Conservation (phyloP, 1,140 invertebrate species). For the Colletes gigas region DNA sequence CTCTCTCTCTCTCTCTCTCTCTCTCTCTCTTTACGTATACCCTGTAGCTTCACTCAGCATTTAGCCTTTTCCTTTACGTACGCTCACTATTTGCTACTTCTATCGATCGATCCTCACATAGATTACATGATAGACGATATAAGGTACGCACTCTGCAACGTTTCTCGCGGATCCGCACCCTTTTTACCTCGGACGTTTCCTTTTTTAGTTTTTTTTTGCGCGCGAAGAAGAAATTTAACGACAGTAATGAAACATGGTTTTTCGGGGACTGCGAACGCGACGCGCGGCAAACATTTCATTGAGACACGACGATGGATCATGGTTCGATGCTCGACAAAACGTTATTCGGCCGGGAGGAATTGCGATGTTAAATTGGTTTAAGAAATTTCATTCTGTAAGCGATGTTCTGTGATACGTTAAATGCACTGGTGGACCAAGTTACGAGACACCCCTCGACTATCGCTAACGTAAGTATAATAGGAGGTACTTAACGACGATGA, state of each 20-base stretch:
- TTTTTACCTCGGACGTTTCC: background rate
- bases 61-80: slow-evolving; percentile 19
- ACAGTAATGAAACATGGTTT: background rate
- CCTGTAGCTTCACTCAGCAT: slow-evolving; percentile 7
- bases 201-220: too few relatives aligned
- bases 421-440: background rate
- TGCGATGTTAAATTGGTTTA: slow-evolving; percentile 25
- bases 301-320: background rate
- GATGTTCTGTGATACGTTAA: slow-evolving; percentile 50
- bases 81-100: background rate
- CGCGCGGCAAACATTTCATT: background rate
- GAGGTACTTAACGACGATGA: too few relatives aligned
- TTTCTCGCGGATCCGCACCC: background rate
- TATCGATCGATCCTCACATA: background rate
- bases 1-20: too few relatives aligned
- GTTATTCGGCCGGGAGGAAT: background rate
- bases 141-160: background rate
- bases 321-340: background rate
- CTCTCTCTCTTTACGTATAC: background rate
- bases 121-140: background rate
- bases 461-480: too few relatives aligned
- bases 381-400: slow-evolving; percentile 36
- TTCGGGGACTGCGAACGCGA: background rate
- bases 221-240: background rate
- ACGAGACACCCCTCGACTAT: too few relatives aligned